A percentile compares a stretch with the other conserved stretches of the same genome.
phyloP scores from a whole-genome alignment of 2,888 invertebrate species.

The Brachypalpus laphriformis region DNA sequence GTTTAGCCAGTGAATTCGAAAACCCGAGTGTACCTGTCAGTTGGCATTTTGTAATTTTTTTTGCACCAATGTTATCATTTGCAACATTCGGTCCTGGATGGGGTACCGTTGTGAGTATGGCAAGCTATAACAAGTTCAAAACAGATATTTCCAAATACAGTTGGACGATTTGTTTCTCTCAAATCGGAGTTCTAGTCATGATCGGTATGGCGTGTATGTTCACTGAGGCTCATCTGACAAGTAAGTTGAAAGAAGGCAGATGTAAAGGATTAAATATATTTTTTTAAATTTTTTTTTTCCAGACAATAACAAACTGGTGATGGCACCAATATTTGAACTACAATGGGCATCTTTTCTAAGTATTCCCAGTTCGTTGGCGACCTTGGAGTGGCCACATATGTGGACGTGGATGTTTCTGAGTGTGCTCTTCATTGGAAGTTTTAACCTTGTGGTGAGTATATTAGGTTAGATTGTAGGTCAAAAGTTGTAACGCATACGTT shows the following conservation, averaged over 20 bases:
- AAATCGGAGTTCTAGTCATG: conserved; percentile 78
- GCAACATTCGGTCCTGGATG: conserved; percentile 62
- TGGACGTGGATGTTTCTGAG: conserved; percentile 55
- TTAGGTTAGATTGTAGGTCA: neutral
- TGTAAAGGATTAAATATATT: too few species aligned
- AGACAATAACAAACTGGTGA: neutral
- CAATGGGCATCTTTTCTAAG: conserved; percentile 41
- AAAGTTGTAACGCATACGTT: neutral
- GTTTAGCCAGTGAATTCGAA: neutral
- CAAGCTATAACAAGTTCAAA: conserved; percentile 84
- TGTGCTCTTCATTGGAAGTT: conserved; percentile 26
- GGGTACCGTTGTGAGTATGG: conserved; percentile 60
- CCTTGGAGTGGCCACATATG: conserved; percentile 20
- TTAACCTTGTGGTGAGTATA: conserved; percentile 42
- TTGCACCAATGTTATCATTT: conserved; percentile 16
- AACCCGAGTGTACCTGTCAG: neutral
- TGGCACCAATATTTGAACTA: neutral
- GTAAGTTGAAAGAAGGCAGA: conserved; percentile 67
- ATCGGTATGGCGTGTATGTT: conserved; percentile 87
- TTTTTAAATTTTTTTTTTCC: neutral
- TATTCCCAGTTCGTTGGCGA: conserved; percentile 31
- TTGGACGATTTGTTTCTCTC: conserved; percentile 78
- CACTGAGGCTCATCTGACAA: conserved; percentile 86
- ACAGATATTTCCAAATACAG: conserved; percentile 85
- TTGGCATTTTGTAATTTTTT: conserved; percentile 5